Evolutionary conservation across 2,797 vertebrate genomes (phyloP).

Genomic region (Champsocephalus esox): DNA sequence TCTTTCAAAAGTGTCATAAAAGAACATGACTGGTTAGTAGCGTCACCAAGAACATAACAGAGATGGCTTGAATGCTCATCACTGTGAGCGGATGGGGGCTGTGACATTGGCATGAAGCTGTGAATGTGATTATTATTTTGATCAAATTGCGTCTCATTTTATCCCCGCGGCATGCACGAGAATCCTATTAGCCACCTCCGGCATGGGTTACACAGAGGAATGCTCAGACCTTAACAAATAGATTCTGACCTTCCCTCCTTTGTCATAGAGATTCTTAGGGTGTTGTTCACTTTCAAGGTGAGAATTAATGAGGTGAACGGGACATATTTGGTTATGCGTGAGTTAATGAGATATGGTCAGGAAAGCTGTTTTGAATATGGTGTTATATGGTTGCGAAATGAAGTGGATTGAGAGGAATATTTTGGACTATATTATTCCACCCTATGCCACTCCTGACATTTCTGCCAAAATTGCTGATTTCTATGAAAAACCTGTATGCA

Average conservation of each 20-base stretch:
- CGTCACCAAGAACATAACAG: not conserved
- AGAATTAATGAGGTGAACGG: conserved; percentile 49
- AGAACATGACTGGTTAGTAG: conserved; percentile 9
- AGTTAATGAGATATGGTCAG: conserved; percentile 31
- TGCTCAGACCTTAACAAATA: conserved; percentile 57
- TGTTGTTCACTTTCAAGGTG: conserved; percentile 63
- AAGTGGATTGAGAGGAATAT: not conserved
- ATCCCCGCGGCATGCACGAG: conserved; percentile 36
- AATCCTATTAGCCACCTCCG: conserved; percentile 63
- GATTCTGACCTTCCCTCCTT: conserved; percentile 56
- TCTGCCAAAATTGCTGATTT: not conserved
- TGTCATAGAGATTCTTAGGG: conserved; percentile 42
- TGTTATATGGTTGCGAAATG: not conserved
- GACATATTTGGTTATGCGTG: conserved; percentile 33
- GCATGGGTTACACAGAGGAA: conserved; percentile 42
- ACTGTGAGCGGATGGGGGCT: conserved; percentile 10
- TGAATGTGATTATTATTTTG: conserved; percentile 68
- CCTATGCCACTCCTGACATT: not conserved
- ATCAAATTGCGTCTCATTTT: conserved; percentile 66
- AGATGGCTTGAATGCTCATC: conserved; percentile 42
- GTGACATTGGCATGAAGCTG: conserved; percentile 35
- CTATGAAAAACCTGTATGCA: not conserved
- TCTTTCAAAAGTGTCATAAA: not conserved
- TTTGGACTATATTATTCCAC: not conserved
- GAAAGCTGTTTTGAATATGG: conserved; percentile 8